A percentile compares a stretch with the other conserved stretches of the same genome.
Conservation (phyloP, 1,140 invertebrate genomes). For the Megalonaias nervosa region DNA sequence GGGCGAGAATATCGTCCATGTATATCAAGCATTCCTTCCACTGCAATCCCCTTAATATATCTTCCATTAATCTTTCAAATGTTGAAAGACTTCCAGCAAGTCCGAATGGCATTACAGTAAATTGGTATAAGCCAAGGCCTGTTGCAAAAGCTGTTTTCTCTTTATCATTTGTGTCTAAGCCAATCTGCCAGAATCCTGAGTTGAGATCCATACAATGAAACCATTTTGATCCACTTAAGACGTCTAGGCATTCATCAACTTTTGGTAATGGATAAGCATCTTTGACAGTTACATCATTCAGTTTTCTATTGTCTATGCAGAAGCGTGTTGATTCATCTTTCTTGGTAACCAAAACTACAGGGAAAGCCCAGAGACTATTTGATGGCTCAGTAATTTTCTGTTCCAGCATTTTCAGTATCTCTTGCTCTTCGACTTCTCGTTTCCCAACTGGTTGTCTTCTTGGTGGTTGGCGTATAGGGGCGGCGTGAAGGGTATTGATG, state of each 20-base stretch:
- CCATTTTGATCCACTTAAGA: neutral
- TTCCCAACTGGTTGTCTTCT: too few relatives aligned
- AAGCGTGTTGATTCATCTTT: conserved; percentile 70
- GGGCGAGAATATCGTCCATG: too few relatives aligned
- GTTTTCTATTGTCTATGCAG: conserved; percentile 72
- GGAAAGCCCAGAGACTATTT: conserved; percentile 55
- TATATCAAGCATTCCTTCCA: too few relatives aligned
- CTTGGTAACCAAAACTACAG: conserved; percentile 73
- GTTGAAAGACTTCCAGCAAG: conserved; percentile 24
- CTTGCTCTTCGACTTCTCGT: too few relatives aligned
- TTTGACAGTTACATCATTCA: conserved; percentile 35
- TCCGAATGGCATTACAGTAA: conserved; percentile 33
- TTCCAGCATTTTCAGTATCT: too few relatives aligned
- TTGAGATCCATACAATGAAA: conserved; percentile 17
- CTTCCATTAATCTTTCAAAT: too few relatives aligned
- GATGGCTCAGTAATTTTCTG: too few relatives aligned
- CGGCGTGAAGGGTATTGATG: too few relatives aligned
- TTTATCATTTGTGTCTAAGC: conserved; percentile 50
- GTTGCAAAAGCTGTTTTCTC: conserved; percentile 68
- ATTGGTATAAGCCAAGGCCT: too few relatives aligned
- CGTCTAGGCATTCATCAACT: conserved; percentile 27
- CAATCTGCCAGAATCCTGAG: conserved; percentile 54
- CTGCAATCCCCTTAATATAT: too few relatives aligned
- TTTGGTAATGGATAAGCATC: conserved; percentile 47
- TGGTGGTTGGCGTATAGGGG: too few relatives aligned